A percentile compares a stretch with the other conserved stretches of the same genome.
Conservation (phyloP, 2,888 invertebrate genomes). For the Caenorhabditis sp. region DNA sequence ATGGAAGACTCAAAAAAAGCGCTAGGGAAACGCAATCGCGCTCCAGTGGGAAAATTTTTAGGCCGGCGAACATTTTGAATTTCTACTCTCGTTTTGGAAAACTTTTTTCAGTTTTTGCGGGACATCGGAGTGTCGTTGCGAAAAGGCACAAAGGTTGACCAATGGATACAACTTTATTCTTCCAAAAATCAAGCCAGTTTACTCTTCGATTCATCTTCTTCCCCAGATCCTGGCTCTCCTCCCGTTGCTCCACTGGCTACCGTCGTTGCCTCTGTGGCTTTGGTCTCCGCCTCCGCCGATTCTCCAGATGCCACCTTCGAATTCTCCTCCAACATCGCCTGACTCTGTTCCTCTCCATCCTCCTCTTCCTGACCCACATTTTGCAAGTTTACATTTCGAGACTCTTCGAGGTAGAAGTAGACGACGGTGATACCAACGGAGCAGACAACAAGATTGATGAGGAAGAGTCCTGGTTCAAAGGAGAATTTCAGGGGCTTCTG, state of each 20-base stretch:
- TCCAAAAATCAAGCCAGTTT: neutral
- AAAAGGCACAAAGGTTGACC: no score
- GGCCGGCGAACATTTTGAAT: no score
- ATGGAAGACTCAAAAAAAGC: no score
- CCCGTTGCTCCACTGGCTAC: neutral
- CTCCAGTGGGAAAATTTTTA: no score
- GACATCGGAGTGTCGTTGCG: no score
- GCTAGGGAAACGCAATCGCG: no score
- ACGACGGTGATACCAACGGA: constrained; percentile 46
- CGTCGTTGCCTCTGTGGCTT: neutral
- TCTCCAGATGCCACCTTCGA: constrained; percentile 10
- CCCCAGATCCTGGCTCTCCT: neutral
- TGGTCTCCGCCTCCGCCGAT: neutral
- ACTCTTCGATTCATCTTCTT: constrained; percentile 12
- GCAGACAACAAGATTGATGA: constrained; percentile 54
- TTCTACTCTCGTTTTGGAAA: no score
- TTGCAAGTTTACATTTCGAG: constrained; percentile 50
- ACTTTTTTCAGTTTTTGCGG: no score
- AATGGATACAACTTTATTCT: neutral
- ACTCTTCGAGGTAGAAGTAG: constrained; percentile 49
- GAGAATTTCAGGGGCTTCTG: constrained; percentile 55
- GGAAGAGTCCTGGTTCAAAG: constrained; percentile 52
- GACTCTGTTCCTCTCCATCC: neutral
- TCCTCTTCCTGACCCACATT: constrained; percentile 56
- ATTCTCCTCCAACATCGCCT: constrained; percentile 4